These are phyloP conservation scores for Coranthus polyacanthus DNA, from an alignment of 2,797 vertebrate genomes.

Conservation along the genomic window DNA sequence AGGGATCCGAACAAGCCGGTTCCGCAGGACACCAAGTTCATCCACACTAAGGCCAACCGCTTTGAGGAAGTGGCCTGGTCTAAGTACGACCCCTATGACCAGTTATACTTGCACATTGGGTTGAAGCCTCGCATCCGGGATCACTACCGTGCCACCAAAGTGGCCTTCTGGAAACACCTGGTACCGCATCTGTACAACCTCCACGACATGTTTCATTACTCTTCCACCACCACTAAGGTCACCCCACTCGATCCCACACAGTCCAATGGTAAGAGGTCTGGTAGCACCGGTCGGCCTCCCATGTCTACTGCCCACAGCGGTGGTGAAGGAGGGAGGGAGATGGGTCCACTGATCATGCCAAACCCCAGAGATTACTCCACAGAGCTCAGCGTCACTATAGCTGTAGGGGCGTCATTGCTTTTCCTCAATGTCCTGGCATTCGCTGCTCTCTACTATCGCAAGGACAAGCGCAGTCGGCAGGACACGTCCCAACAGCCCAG, in stretches of 20 bases:
- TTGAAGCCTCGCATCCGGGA: constrained; percentile 97
- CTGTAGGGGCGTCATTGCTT: constrained; percentile 95
- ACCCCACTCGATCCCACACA: constrained; percentile 95
- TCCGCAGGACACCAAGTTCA: constrained; percentile 99
- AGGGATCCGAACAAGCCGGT: constrained; percentile 99
- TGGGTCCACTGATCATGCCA: constrained; percentile 93
- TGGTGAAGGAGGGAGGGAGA: constrained; percentile 83
- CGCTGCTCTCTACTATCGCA: constrained; percentile 97
- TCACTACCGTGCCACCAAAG: constrained; percentile 98
- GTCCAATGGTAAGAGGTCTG: constrained; percentile 87
- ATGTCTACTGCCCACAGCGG: constrained; percentile 92
- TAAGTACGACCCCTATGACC: constrained; percentile 98
- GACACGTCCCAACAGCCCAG: constrained; percentile 94
- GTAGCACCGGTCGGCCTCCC: constrained; percentile 93
- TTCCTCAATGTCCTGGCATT: constrained; percentile 99
- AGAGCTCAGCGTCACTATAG: constrained; percentile 98
- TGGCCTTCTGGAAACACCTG: constrained; percentile 99
- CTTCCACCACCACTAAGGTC: constrained; percentile 98
- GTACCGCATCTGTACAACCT: constrained; percentile 99
- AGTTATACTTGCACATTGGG: constrained; percentile 97
- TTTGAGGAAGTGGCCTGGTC: constrained; percentile 99
- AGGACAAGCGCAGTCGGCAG: constrained; percentile 95
- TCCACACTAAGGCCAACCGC: constrained; percentile 98
- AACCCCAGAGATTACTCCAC: constrained; percentile 99
- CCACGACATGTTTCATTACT: constrained; percentile 99